These are phyloP conservation scores for Opisthocomus hoazin DNA, from an alignment of 2,113 vertebrate species.

Conservation along the genomic window DNA sequence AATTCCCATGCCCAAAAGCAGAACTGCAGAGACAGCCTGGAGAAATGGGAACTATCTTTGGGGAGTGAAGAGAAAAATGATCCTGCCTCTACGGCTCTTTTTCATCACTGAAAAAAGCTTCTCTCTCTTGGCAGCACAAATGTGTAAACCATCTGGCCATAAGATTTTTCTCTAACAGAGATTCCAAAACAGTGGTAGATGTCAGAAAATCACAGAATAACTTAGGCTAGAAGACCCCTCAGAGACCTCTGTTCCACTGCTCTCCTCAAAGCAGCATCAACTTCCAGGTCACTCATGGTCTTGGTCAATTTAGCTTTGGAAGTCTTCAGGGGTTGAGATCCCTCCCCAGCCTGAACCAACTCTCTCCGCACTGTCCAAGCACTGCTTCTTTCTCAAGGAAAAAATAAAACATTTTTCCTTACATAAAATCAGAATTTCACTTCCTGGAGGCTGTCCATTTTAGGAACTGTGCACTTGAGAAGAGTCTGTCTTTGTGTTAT, in stretches of 20 bases:
- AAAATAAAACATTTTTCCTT: neutral
- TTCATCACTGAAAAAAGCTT: neutral
- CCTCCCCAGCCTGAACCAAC: neutral
- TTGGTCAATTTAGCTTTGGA: neutral
- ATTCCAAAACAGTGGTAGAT: neutral
- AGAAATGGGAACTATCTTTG: neutral
- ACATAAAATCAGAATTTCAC: neutral
- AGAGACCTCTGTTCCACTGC: neutral
- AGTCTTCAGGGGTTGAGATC: neutral
- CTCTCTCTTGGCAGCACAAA: neutral
- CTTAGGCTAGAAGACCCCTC: neutral
- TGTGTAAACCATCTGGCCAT: neutral
- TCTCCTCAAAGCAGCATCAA: neutral
- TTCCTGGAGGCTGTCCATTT: neutral
- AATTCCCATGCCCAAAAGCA: neutral
- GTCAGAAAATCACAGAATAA: neutral
- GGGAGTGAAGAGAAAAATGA: neutral
- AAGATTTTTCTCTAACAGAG: neutral
- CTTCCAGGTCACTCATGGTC: neutral
- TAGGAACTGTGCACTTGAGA: neutral
- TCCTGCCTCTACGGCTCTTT: neutral
- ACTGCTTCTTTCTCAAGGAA: neutral
- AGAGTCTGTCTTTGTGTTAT: neutral
- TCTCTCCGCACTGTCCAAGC: neutral
- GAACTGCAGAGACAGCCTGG: neutral